Percentiles rank a stretch among this genome's conserved stretches.
phyloP scores from a whole-genome alignment of 64 coral and sea anemone species.

The Montipora capricornis region DNA sequence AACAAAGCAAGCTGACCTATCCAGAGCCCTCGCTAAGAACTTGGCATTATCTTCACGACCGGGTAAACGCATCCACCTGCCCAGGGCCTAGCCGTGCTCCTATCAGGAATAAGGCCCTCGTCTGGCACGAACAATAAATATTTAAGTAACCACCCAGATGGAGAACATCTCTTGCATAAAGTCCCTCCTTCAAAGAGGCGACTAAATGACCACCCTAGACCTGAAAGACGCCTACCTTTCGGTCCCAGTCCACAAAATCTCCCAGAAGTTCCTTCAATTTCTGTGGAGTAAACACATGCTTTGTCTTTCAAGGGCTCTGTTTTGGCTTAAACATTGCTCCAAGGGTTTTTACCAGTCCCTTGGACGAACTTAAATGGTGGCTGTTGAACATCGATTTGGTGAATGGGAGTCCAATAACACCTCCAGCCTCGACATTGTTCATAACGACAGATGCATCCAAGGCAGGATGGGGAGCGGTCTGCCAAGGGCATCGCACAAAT shows the following conservation, averaged over 20 bases:
- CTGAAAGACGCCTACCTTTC: not conserved
- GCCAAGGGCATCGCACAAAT: too few relatives aligned
- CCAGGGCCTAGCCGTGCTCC: not conserved
- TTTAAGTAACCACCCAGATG: constrained; percentile 37
- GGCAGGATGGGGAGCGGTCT: too few relatives aligned
- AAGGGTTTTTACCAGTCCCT: constrained; percentile 51
- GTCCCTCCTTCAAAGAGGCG: too few relatives aligned
- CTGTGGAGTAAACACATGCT: constrained; percentile 29
- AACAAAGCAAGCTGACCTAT: constrained; percentile 60
- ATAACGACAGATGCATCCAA: too few relatives aligned
- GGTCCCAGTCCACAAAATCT: not conserved
- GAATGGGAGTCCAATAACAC: not conserved
- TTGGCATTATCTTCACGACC: not conserved
- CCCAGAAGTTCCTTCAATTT: constrained; percentile 12
- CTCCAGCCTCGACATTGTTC: not conserved
- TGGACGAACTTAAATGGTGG: not conserved
- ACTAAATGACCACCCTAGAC: too few relatives aligned
- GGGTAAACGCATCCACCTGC: not conserved
- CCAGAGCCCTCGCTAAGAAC: constrained; percentile 62
- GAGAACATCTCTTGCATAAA: constrained; percentile 13
- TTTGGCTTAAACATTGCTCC: constrained; percentile 51
- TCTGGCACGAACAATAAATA: not conserved
- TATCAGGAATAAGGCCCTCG: too few relatives aligned
- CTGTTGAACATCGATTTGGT: not conserved
- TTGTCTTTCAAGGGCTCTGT: constrained; percentile 11